Evolutionary conservation across 1,140 invertebrate species (phyloP).

Genomic region (Lasaia peninsularis): DNA sequence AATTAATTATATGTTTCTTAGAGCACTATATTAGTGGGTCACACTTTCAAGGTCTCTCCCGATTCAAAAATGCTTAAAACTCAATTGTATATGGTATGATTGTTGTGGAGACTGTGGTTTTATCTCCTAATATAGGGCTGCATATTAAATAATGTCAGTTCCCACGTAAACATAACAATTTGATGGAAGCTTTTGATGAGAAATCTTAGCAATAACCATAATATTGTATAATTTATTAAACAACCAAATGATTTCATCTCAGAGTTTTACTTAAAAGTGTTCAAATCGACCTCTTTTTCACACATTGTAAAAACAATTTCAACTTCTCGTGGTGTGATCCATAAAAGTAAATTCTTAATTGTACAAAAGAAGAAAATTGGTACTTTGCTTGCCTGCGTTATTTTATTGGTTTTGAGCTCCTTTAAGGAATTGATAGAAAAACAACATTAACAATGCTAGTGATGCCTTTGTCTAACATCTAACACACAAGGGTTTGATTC

Average conservation of each 20-base stretch:
- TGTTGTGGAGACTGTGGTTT: background rate
- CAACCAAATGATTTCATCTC: background rate
- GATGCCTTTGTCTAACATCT: too few species aligned
- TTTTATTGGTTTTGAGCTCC: too few species aligned
- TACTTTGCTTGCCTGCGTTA: too few species aligned
- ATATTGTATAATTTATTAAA: background rate
- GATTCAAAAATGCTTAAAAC: background rate
- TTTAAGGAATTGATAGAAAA: too few species aligned
- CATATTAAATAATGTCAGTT: background rate
- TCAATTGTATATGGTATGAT: background rate
- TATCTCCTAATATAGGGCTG: background rate
- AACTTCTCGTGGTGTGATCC: too few species aligned
- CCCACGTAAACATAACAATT: background rate
- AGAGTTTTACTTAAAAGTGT: background rate
- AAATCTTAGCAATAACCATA: background rate
- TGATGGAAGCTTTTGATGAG: background rate
- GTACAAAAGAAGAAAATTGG: too few species aligned
- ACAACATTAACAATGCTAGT: too few species aligned
- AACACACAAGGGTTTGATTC: too few species aligned
- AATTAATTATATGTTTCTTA: background rate
- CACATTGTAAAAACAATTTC: too few species aligned
- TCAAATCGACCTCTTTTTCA: too few species aligned
- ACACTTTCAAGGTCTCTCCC: background rate
- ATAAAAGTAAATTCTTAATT: too few species aligned
- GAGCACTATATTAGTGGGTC: background rate